Evolutionary conservation across 2,113 vertebrate species (phyloP).

Genomic region (Scytalopus superciliaris): DNA sequence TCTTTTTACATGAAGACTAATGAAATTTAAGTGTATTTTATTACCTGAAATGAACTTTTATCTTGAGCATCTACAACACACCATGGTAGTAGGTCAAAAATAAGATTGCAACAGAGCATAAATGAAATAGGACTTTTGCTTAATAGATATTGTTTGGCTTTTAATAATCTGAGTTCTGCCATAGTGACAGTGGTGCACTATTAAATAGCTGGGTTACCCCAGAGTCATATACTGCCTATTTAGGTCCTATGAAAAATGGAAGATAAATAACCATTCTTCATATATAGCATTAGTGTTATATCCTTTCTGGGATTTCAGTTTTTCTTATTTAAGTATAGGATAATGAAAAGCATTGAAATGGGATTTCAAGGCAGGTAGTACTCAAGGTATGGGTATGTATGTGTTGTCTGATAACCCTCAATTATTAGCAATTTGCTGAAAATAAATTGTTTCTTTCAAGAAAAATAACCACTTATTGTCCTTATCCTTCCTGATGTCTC

Average conservation of each 20-base stretch:
- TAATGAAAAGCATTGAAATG: not conserved
- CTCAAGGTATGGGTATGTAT: not conserved
- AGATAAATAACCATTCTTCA: not conserved
- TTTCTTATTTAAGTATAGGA: not conserved
- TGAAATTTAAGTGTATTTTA: not conserved
- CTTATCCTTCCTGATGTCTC: not conserved
- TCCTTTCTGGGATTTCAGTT: not conserved
- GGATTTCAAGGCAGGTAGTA: not conserved
- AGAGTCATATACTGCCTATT: not conserved
- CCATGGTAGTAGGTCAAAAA: not conserved
- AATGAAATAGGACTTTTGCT: not conserved
- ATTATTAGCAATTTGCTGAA: not conserved
- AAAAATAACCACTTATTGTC: not conserved
- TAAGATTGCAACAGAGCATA: not conserved
- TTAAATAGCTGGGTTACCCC: not conserved
- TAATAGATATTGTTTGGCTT: not conserved
- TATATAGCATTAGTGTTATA: rapidly evolving
- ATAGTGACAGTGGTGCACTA: not conserved
- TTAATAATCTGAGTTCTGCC: not conserved
- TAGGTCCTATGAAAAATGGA: not conserved
- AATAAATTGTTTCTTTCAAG: not conserved
- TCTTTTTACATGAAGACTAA: not conserved
- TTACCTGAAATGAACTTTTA: not conserved
- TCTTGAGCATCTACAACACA: not conserved
- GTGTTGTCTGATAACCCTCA: not conserved